Percentiles rank a stretch among this genome's conserved stretches.
phyloP scores from a whole-genome alignment of 1,140 invertebrate genomes.

The Diprion similis region DNA sequence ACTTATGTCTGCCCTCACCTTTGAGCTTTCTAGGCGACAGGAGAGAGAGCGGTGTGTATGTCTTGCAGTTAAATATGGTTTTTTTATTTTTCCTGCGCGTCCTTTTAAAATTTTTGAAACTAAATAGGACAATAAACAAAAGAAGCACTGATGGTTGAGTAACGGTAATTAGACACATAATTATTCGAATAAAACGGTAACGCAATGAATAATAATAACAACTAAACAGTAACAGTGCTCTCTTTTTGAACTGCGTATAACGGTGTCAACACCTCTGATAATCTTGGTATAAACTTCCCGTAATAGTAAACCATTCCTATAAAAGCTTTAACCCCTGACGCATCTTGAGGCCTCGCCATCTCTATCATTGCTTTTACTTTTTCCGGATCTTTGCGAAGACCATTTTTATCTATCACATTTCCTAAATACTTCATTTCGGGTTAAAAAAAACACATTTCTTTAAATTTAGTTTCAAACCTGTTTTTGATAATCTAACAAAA shows the following conservation, averaged over 20 bases:
- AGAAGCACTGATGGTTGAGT: too few relatives aligned
- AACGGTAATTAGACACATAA: too few relatives aligned
- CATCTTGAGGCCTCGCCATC: slow-evolving; percentile 43
- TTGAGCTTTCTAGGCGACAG: too few relatives aligned
- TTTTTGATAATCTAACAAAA: slow-evolving; percentile 33
- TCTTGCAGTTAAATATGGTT: too few relatives aligned
- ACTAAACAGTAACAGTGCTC: too few relatives aligned
- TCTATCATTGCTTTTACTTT: slow-evolving; percentile 51
- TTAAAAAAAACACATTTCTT: slow-evolving; percentile 51
- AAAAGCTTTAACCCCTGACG: slow-evolving; percentile 51
- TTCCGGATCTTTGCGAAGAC: slow-evolving; percentile 45
- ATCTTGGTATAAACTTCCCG: slow-evolving; percentile 52
- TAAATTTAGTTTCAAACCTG: slow-evolving; percentile 37
- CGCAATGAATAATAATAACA: too few relatives aligned
- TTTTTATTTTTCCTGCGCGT: too few relatives aligned
- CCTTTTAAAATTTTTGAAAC: too few relatives aligned
- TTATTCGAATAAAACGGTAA: too few relatives aligned
- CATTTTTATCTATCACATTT: slow-evolving; percentile 42
- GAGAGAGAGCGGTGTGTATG: too few relatives aligned
- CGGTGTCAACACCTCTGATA: slow-evolving; percentile 26
- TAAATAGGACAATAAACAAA: too few relatives aligned
- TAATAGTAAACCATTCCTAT: slow-evolving; percentile 60
- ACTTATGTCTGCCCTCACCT: too few relatives aligned
- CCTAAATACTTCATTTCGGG: slow-evolving; percentile 49
- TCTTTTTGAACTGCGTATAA: slow-evolving; percentile 48